Base-by-base conservation (phyloP, 2,888 invertebrate species). In the Oligia latruncula region DNA sequence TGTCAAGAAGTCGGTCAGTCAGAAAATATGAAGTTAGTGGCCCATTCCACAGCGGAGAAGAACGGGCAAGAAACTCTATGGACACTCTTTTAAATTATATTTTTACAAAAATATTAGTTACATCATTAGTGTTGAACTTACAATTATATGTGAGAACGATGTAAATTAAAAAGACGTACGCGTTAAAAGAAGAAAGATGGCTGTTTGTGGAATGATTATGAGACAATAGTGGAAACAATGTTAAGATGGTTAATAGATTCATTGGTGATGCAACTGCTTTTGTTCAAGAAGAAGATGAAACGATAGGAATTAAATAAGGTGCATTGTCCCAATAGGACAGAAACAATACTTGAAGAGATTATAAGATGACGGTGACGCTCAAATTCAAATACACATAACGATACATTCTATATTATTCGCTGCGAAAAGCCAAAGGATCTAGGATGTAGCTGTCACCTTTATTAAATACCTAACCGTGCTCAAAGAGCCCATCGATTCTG, bases 371-470 rank as follows among this genome's bases (percentile, higher is more conserved):
- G 68, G 46, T 11, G 46, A 46, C 46, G 46, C 29, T 29, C 68
- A 49, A 68, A 11, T 46, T 49, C 20, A 55, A 78, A 43, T 49
- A 40, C 3, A 58, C 35, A 67, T 6, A 40, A 40, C 11, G 4
- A 55, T n/a, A 13, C 29, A 58, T 23, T 13, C 8, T 8, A 9
- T 20, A 46, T n/a, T 40, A 4, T 43, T 62, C 23, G 13, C 23
- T 58, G 8, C 6, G 17, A 58, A 64, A 29, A 70, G 17, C 35
- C 29, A 72, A 65, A 74, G 70, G 40, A 29, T 71, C 15, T 49
- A 74, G 70, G 29, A 29, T 74, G 17, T 46, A 71, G 29, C 40
- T 66, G 43, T 11, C 29, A 78, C 9, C 46, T 74, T 71, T 67
- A 60, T 23, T 23, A 55, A 70, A 60, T 84, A 62, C 67, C 62